Evolutionary conservation across 2,797 vertebrate species (phyloP).

Genomic region (Malurus leucopterus): DNA sequence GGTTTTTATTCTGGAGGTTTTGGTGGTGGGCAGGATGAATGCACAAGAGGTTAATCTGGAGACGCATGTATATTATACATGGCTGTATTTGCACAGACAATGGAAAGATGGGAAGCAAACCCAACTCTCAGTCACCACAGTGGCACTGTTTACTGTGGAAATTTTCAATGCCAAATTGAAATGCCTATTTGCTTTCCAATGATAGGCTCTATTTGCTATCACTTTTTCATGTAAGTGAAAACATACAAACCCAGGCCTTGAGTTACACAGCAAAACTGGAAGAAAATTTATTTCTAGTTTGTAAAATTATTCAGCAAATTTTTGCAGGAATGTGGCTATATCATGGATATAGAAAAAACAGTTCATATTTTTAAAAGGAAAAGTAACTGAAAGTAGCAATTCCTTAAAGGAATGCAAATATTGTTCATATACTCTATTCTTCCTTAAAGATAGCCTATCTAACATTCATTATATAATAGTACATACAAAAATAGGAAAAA

Average conservation of each 20-base stretch:
- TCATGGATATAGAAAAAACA: background rate
- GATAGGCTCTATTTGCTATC: background rate
- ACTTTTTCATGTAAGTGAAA: background rate
- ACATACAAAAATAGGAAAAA: background rate
- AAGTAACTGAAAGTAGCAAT: background rate
- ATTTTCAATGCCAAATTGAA: background rate
- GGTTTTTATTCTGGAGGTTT: constrained; percentile 76
- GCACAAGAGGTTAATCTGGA: constrained; percentile 16
- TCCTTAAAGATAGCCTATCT: background rate
- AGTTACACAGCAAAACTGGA: background rate
- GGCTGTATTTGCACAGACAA: background rate
- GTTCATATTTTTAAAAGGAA: background rate
- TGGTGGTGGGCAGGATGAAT: constrained; percentile 64
- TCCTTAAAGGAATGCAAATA: background rate
- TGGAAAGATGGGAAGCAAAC: background rate
- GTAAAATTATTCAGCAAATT: background rate
- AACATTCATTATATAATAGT: background rate
- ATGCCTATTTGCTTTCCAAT: background rate
- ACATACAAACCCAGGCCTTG: background rate
- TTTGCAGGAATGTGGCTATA: background rate
- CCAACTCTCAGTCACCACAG: background rate
- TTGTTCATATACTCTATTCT: background rate
- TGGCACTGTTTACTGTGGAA: background rate
- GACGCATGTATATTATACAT: background rate
- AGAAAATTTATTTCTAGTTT: background rate